These are phyloP conservation scores for Chromoteleia sp. DNA, from an alignment of 2,888 invertebrate species.

Conservation along the genomic window DNA sequence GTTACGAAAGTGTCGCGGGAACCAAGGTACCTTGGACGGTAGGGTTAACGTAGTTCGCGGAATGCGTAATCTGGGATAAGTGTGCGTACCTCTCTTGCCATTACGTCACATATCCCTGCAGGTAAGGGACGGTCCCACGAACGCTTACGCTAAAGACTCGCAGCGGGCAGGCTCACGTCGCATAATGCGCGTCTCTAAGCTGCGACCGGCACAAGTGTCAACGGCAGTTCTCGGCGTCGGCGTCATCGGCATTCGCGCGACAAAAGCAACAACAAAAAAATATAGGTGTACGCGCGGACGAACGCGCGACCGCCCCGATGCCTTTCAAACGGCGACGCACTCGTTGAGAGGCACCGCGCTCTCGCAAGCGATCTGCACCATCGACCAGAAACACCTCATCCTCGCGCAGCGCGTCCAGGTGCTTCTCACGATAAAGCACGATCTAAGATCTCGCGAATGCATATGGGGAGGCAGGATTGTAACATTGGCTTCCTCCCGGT, in stretches of 20 bases:
- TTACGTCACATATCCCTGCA: constrained; percentile 85
- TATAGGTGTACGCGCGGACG: constrained; percentile 15
- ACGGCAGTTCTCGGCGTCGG: constrained; percentile 57
- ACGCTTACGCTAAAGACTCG: constrained; percentile 79
- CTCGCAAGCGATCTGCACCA: constrained; percentile 71
- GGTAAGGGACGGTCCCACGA: constrained; percentile 83
- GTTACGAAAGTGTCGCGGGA: too few relatives aligned
- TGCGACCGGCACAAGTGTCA: constrained; percentile 64
- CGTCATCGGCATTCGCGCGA: constrained; percentile 53
- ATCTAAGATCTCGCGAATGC: constrained; percentile 80
- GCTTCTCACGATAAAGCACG: constrained; percentile 76
- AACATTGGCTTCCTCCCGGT: constrained; percentile 81
- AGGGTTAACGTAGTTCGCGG: too few relatives aligned
- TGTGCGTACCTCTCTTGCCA: constrained; percentile 86
- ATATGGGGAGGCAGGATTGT: constrained; percentile 79
- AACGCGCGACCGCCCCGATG: constrained; percentile 45
- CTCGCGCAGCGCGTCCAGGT: constrained; percentile 72
- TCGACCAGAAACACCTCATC: constrained; percentile 75
- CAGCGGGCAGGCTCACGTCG: constrained; percentile 76
- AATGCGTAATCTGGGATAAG: constrained; percentile 13
- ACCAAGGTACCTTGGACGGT: too few relatives aligned
- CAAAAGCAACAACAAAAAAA: constrained; percentile 47
- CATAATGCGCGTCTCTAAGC: constrained; percentile 74
- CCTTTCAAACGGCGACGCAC: constrained; percentile 69
- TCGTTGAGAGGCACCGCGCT: constrained; percentile 73